Base-by-base conservation (phyloP, 2,113 vertebrate species). In the Aphyosemion australe region DNA sequence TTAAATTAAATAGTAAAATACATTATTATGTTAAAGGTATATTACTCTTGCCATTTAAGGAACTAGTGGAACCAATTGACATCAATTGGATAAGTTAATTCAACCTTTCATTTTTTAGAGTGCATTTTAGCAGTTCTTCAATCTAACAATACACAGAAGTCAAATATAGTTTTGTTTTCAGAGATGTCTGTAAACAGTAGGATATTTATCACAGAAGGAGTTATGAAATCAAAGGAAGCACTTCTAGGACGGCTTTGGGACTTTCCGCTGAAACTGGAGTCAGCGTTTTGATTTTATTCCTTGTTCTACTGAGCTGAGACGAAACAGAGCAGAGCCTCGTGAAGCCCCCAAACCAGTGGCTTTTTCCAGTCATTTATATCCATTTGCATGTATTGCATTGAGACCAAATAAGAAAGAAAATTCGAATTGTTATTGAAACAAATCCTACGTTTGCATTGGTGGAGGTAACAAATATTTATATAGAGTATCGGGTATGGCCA, bases 211-310 rank as follows among this genome's bases (percentile, higher is more conserved):
- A 26, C 26, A n/a, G 20, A 43, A 15, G 8, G 13, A 12, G 26
- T 20, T 11, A 26, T 45, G 56, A 31, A 43, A 31, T 43, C 14
- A 26, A 16, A 21, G 21, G 16, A 43, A 45, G 8, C 12, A 14
- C 42, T 31, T 31, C 9, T 13, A 3, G 5, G 3, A 21, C 19
- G 12, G 2, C n/a, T 49, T 21, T 13, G 49, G 49, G 49, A 31
- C 41, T 70, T 69, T 55, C 32, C 50, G 48, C 50, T 55, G 31
- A 1, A n/a, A 15, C 41, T 8, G 42, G 15, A 21, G 47, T 37
- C 12, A 59, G 47, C 13, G 34, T 4, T 52, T 20, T 56, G 37
- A 39, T 39, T 39, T 39, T 39, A 39, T 5, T 39, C 8, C 34
- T 37, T 37, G 37, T 39, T 39, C 8, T 39, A 39, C 11, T 39